These are phyloP conservation scores for Venustaconcha ellipsiformis DNA, from an alignment of 1,140 invertebrate species.

Conservation along the genomic window DNA sequence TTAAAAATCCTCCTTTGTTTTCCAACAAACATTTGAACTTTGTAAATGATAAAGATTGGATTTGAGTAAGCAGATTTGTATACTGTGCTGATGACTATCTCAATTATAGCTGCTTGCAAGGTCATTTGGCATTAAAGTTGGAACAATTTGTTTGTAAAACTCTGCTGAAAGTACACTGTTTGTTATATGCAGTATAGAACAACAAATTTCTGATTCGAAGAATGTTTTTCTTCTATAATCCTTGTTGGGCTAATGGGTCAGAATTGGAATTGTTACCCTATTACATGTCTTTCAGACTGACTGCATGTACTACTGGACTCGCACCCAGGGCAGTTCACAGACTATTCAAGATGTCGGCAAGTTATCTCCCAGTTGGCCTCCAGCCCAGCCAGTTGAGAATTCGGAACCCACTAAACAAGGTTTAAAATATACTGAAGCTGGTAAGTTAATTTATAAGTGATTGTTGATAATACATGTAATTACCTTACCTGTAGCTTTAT, in stretches of 20 bases:
- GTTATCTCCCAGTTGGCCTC: conserved; percentile 72
- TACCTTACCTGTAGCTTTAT: neutral
- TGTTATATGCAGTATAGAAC: neutral
- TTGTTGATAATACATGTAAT: neutral
- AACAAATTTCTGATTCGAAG: neutral
- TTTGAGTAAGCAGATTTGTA: no score
- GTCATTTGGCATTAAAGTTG: neutral
- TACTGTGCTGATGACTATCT: no score
- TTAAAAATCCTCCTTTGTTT: no score
- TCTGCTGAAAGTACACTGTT: neutral
- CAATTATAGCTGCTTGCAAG: no score
- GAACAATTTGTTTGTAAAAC: neutral
- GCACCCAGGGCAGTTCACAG: conserved; percentile 78
- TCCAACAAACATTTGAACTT: no score
- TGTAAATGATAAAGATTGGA: no score
- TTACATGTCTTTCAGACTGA: conserved; percentile 77
- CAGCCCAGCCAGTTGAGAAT: conserved; percentile 52
- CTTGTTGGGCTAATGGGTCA: no score
- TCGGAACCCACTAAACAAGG: conserved; percentile 58
- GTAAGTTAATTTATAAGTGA: conserved; percentile 39
- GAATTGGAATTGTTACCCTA: no score
- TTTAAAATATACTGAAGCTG: conserved; percentile 71
- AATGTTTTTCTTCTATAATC: neutral
- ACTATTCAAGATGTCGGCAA: conserved; percentile 71
- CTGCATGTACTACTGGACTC: conserved; percentile 89